These are phyloP conservation scores for Scaptomyza caliginosa DNA, from an alignment of 2,888 invertebrate species.

Conservation along the genomic window DNA sequence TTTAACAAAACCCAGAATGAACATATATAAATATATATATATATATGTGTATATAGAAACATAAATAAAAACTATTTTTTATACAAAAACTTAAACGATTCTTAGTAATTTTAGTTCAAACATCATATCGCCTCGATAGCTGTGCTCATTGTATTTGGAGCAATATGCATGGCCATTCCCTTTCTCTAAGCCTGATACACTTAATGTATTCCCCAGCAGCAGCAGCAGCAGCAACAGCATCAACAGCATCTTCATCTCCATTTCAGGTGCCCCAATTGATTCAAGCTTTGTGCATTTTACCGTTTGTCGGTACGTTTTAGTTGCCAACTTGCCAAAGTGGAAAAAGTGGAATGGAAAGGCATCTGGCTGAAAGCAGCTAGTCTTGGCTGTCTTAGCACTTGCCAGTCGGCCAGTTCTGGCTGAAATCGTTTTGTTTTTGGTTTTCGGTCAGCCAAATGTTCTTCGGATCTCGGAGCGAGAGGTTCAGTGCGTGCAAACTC, in stretches of 20 bases:
- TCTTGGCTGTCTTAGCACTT: background rate
- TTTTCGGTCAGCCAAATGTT: conserved; percentile 63
- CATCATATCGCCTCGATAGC: no score
- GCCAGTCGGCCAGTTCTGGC: conserved; percentile 29
- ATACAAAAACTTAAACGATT: conserved; percentile 21
- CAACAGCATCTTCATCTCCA: conserved; percentile 26
- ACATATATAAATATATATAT: background rate
- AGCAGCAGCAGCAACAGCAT: conserved; percentile 1
- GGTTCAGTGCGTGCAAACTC: conserved; percentile 45
- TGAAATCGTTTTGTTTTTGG: conserved; percentile 9
- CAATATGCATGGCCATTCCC: conserved; percentile 19
- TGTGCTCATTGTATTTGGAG: background rate
- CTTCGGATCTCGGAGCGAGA: conserved; percentile 69
- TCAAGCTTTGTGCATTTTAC: conserved; percentile 42
- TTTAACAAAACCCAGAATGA: conserved; percentile 6
- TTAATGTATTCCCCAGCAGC: conserved; percentile 2
- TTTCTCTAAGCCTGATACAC: conserved; percentile 23
- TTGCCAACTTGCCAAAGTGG: conserved; percentile 56
- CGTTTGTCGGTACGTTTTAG: conserved; percentile 63
- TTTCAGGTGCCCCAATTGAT: conserved; percentile 48
- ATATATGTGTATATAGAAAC: no score
- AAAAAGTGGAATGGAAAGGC: conserved; percentile 77
- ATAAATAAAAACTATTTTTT: conserved; percentile 59
- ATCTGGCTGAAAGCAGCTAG: conserved; percentile 27
- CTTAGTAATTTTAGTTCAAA: no score